phyloP scores from a whole-genome alignment of 1,140 invertebrate species.

The Pentalonia nigronervosa region DNA sequence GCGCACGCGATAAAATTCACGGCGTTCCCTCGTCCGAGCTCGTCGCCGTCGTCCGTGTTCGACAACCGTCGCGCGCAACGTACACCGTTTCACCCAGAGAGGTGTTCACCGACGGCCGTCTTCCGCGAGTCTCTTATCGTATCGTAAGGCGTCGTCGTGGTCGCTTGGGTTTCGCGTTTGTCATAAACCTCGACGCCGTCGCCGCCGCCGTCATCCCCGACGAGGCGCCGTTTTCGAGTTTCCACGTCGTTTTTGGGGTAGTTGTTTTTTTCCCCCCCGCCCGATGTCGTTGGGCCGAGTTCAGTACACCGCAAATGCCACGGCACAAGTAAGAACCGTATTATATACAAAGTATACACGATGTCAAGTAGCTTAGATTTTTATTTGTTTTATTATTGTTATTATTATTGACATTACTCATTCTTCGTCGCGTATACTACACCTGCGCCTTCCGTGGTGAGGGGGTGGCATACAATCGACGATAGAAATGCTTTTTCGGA shows the following conservation, averaged over 20 bases:
- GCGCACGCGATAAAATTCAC: background rate
- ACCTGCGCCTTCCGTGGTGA: too few species aligned
- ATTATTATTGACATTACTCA: background rate
- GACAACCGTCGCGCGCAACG: background rate
- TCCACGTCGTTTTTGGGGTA: background rate
- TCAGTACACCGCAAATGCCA: conserved; percentile 17
- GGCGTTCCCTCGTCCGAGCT: background rate
- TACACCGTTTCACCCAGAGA: background rate
- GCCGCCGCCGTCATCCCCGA: too few species aligned
- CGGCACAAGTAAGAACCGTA: conserved; percentile 33
- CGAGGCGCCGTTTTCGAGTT: background rate
- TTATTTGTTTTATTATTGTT: background rate
- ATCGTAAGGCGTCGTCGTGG: background rate
- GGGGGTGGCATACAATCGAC: too few species aligned
- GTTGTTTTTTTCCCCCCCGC: background rate
- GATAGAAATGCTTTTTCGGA: background rate
- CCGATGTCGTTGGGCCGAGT: conserved; percentile 37
- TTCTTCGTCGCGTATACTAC: background rate
- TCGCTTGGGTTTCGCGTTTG: background rate
- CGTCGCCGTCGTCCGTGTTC: background rate
- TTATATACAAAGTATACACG: background rate
- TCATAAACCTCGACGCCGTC: background rate
- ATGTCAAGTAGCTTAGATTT: background rate
- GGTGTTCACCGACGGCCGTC: background rate
- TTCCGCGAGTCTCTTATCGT: background rate